A percentile compares a stretch with the other conserved stretches of the same genome.
Evolutionary conservation across 1,140 invertebrate species (phyloP).

Genomic region (Zophobas atratus): DNA sequence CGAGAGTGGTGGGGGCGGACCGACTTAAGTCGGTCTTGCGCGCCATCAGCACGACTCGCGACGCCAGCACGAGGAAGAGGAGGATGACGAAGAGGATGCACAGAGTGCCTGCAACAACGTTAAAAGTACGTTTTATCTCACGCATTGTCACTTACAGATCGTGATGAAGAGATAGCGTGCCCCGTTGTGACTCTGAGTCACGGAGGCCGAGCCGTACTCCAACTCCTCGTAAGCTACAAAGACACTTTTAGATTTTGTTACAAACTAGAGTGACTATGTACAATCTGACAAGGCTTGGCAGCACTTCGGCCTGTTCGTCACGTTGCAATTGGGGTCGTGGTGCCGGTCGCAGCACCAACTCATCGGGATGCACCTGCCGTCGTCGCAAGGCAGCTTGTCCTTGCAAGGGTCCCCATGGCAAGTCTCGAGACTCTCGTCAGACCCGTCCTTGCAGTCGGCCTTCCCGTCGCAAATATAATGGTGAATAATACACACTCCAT

Average conservation of each 20-base stretch:
- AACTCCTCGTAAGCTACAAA: conserved; percentile 62
- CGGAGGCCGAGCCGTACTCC: conserved; percentile 56
- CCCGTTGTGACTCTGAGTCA: conserved; percentile 55
- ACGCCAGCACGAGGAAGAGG: conserved; percentile 63
- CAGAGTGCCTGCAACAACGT: conserved; percentile 58
- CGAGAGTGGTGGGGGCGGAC: conserved; percentile 5
- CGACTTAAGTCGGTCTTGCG: conserved; percentile 60
- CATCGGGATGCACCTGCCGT: conserved; percentile 71
- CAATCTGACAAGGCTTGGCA: conserved; percentile 61
- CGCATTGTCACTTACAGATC: conserved; percentile 59
- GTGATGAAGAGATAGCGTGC: conserved; percentile 64
- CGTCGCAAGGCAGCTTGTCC: conserved; percentile 68
- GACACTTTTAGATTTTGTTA: too few species aligned
- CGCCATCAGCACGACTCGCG: conserved; percentile 63
- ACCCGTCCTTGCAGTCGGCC: conserved; percentile 74
- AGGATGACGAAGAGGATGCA: conserved; percentile 64
- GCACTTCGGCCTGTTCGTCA: conserved; percentile 65
- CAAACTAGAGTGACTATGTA: conserved; percentile 17
- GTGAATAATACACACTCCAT: conserved; percentile 73
- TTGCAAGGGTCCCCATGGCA: conserved; percentile 72
- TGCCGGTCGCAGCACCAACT: conserved; percentile 71
- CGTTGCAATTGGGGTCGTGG: conserved; percentile 68
- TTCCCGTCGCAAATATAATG: conserved; percentile 78
- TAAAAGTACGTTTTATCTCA: not conserved
- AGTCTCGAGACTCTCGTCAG: conserved; percentile 69